Conservation (phyloP, 2,797 vertebrate genomes). For the Catharus ustulatus region DNA sequence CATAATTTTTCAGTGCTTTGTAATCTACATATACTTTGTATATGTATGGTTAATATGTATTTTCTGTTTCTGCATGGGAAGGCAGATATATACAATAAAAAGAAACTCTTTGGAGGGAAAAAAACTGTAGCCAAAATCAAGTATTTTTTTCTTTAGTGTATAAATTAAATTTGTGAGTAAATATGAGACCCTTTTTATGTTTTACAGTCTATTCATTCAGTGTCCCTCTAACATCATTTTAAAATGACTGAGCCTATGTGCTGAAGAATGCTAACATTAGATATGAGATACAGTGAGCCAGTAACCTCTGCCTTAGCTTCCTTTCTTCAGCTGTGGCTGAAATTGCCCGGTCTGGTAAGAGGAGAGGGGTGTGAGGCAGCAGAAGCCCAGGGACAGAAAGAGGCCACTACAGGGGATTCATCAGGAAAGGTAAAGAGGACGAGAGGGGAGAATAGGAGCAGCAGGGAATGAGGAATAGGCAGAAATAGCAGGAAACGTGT, state of each 20-base stretch:
- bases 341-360: neutral
- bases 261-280: neutral
- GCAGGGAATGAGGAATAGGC: neutral
- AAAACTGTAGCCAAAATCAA: neutral
- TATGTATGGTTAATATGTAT: neutral
- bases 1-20: rapidly evolving
- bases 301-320: neutral
- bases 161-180: neutral
- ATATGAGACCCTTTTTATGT: neutral
- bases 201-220: neutral
- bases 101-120: neutral
- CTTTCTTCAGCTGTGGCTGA: neutral
- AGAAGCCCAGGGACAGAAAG: neutral
- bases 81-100: neutral
- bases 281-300: neutral
- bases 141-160: neutral
- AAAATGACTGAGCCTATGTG: neutral
- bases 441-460: neutral
- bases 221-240: neutral
- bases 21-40: neutral
- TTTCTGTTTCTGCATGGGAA: neutral
- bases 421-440: neutral
- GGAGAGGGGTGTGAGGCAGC: neutral
- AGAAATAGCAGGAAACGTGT: neutral
- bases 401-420: neutral